These are phyloP conservation scores for Tetranychus cinnabarinus DNA, from an alignment of 1,140 invertebrate species.

Conservation along the genomic window DNA sequence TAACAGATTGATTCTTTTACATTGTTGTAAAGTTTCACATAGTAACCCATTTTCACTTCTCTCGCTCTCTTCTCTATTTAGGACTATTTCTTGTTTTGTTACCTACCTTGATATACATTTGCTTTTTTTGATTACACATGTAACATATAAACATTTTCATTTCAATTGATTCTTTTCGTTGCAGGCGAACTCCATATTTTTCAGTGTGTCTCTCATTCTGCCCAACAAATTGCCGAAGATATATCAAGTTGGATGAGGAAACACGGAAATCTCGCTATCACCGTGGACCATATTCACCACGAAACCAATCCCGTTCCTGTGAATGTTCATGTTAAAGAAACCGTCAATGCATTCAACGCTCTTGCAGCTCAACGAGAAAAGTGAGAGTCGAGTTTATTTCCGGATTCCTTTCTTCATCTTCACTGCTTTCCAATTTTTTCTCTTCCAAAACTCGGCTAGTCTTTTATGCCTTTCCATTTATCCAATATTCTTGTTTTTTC, in stretches of 20 bases:
- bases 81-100: not conserved
- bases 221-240: conserved; percentile 65
- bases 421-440: not conserved
- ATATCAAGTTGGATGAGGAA: conserved; percentile 43
- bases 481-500: not conserved
- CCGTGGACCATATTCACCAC: not conserved
- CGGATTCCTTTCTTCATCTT: not conserved
- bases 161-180: conserved; percentile 11
- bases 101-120: not conserved
- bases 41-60: not conserved
- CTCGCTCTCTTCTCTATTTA: not conserved
- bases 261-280: conserved; percentile 21
- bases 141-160: not conserved
- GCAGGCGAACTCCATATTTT: conserved; percentile 95
- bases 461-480: too few species aligned
- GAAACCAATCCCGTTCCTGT: not conserved
- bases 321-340: conserved; percentile 28
- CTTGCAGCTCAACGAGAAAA: conserved; percentile 20
- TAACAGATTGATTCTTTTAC: too few species aligned
- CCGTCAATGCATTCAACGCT: conserved; percentile 31
- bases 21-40: not conserved
- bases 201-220: conserved; percentile 37
- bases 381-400: not conserved
- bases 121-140: not conserved
- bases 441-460: too few species aligned